Evolutionary conservation across 2,888 invertebrate genomes (phyloP), one percentile per base, ranked within the genome.

Genomic region (Idaea aversata): DNA sequence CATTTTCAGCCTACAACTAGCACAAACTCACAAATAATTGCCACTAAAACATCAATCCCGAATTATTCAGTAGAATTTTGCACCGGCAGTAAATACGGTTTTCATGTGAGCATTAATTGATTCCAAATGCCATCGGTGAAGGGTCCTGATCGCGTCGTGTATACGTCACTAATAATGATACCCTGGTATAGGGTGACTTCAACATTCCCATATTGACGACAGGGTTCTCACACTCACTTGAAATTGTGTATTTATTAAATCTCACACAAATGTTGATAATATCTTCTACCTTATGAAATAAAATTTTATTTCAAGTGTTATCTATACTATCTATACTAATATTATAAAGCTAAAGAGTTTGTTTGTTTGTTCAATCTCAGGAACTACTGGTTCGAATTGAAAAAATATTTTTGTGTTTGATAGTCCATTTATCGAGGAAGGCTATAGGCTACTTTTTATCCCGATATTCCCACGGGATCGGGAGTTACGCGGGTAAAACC

Each of bases 81-180:
- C 4, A 13, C 13, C 47, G 13, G 47, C 47, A 47, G 47, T 47
- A 13, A 47, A 47, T 66, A 62, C 63, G 38, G 65, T 67, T 66
- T 35, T 68, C 66, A 61, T 61, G 62, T 72, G 67, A 67, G 73
- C 71, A 80, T 75, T 80, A 81, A 84, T 85, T 78, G 76, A 84
- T 83, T 80, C 76, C 72, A 77, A 84, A 76, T 74, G 70, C 72
- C 68, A 70, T 61, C 65, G 67, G 65, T 63, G 65, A 63, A 65
- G 70, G 74, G 69, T 63, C 60, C 72, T 67, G 72, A 72, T 65
- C 61, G 71, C 72, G 69, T 72, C 68, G 69, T 70, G 66, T 66
- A 72, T 68, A 74, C 73, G 75, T 78, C 76, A 77, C 73, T 78
- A 81, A 81, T 82, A 82, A 83, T 81, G 78, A 80, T 76, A 73